These are phyloP conservation scores for Ptychodera flava DNA, from an alignment of 35 echinoderm and acorn worm genomes.

Conservation along the genomic window DNA sequence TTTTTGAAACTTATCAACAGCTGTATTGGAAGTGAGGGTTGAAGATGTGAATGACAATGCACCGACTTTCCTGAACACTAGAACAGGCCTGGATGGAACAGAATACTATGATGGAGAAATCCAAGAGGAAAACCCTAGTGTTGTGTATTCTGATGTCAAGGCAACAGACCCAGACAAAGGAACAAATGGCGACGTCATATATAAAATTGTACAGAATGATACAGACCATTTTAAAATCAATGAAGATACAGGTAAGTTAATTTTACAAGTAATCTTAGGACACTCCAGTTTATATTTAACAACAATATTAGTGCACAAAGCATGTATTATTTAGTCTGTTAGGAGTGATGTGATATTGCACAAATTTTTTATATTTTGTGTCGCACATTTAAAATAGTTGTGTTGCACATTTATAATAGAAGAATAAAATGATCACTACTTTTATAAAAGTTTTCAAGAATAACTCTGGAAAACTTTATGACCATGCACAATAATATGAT, in stretches of 20 bases:
- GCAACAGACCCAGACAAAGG: slow-evolving; percentile 81
- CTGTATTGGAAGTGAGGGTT: background rate
- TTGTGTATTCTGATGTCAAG: slow-evolving; percentile 12
- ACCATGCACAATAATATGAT: too few species aligned
- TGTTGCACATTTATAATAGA: too few species aligned
- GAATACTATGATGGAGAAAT: background rate
- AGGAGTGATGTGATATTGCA: too few species aligned
- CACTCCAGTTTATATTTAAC: too few species aligned
- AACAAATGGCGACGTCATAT: slow-evolving; percentile 61
- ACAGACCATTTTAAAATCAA: background rate
- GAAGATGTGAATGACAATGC: slow-evolving; percentile 51
- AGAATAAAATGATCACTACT: too few species aligned
- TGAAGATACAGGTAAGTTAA: background rate
- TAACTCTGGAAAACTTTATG: too few species aligned
- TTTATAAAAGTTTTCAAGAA: too few species aligned
- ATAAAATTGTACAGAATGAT: slow-evolving; percentile 68
- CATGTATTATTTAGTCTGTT: too few species aligned
- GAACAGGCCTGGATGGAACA: background rate
- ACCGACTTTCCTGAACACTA: slow-evolving; percentile 32
- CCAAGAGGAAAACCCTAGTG: background rate
- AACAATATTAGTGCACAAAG: too few species aligned
- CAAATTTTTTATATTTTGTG: too few species aligned
- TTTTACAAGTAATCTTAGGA: too few species aligned
- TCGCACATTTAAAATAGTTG: too few species aligned
- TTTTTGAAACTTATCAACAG: background rate